Base-by-base conservation (phyloP, 2,113 vertebrate genomes). In the Patagioenas fasciata region DNA sequence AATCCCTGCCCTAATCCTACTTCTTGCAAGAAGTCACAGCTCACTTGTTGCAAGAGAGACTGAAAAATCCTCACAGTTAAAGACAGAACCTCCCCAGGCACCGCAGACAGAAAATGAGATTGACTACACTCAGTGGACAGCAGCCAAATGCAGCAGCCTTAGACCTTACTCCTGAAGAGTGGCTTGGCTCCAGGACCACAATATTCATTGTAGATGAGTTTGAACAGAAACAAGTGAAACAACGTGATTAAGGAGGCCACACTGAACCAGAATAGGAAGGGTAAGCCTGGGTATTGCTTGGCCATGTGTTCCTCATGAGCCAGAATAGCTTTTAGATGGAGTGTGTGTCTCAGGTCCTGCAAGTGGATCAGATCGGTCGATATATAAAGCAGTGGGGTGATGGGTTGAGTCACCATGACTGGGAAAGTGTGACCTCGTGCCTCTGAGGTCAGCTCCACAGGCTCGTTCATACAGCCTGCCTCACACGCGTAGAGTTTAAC, bases 301-400 rank as follows among this genome's bases (percentile, higher is more conserved):
- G 99, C 99, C 99, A 99, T 99, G 98, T 99, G 99, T 86, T 99
- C 99, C 58, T 99, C 99, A 0, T 99, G 99, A 42, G 99, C 99
- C 91, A 99, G 92, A 96, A 99, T 99, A 93, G 99, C 98, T 97
- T 99, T 99, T 51, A 99, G 98, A 94, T 99, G 99, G 95, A 99
- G 97, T 0, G 99, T 99, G 98, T 99, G 99, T 69, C 99, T 98
- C 77, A 99, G 97, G 93, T 99, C 99, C 97, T 99, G 99, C 95
- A 99, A 97, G 90, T 99, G 99, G 16, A 96, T 98, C 97, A 99
- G 88, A 97, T 99, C 99, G 2, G 99, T 99, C 6, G 99, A 99
- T 96, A 99, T 99, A 96, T 99, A 99, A 7, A 99, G 98, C 96
- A 99, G 97, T 0, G 99, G 99, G 0, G 99, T 99, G 97, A 99